These are phyloP conservation scores for Mormyrus iriodes DNA, from an alignment of 2,113 vertebrate genomes.

Conservation along the genomic window DNA sequence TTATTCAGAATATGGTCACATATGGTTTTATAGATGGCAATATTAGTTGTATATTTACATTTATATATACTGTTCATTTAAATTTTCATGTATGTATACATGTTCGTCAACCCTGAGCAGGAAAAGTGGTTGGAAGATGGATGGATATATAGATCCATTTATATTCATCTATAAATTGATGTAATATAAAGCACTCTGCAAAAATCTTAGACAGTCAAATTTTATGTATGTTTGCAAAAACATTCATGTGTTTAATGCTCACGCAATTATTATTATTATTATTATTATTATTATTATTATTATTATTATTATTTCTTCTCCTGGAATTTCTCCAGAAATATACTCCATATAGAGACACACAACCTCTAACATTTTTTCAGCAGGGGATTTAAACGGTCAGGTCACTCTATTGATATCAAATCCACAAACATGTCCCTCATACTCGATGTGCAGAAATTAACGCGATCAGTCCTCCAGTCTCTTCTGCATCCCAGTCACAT, in stretches of 20 bases:
- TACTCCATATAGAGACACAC: neutral
- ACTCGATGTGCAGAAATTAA: slow-evolving; percentile 18
- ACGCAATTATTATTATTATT: neutral
- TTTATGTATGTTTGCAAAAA: neutral
- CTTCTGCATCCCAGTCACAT: slow-evolving; percentile 18
- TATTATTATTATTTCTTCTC: neutral
- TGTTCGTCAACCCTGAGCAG: neutral
- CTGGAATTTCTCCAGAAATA: neutral
- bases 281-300: neutral
- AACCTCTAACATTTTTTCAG: neutral
- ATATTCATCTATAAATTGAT: neutral
- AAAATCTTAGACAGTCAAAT: neutral
- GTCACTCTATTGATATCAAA: neutral
- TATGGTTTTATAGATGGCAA: neutral
- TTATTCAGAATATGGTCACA: neutral
- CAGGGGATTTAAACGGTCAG: neutral
- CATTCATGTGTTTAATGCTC: neutral
- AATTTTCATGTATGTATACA: neutral
- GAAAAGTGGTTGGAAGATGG: neutral
- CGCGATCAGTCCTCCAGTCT: neutral
- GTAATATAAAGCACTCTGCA: neutral
- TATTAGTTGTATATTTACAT: neutral
- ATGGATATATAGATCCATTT: no score
- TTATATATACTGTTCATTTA: neutral
- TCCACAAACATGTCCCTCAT: slow-evolving; percentile 13